These are phyloP conservation scores for Coregonus clupeaformis DNA, from an alignment of 2,113 vertebrate species.

Conservation along the genomic window DNA sequence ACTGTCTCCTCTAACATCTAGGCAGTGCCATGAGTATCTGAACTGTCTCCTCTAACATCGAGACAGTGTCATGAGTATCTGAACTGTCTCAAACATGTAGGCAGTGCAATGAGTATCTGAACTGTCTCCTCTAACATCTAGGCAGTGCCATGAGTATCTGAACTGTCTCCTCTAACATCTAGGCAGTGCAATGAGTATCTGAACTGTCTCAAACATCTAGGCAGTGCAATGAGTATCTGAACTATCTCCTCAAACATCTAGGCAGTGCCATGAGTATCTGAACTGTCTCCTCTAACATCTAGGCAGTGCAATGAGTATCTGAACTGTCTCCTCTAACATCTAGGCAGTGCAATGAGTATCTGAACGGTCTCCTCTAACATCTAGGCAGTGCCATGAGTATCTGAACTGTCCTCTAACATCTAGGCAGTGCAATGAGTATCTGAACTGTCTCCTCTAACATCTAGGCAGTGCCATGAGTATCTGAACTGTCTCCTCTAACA, in stretches of 20 bases:
- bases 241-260: conserved; percentile 34
- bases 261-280: conserved; percentile 93
- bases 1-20: conserved; percentile 34
- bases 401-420: conserved; percentile 50
- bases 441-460: conserved; percentile 47
- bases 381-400: conserved; percentile 91
- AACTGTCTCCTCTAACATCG: not conserved
- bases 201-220: conserved; percentile 64
- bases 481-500: conserved; percentile 49
- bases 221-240: conserved; percentile 91
- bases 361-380: conserved; percentile 46
- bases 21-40: conserved; percentile 93
- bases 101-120: conserved; percentile 91
- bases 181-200: conserved; percentile 93
- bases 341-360: conserved; percentile 92
- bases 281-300: not conserved
- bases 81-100: conserved; percentile 65
- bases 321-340: conserved; percentile 30
- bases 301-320: conserved; percentile 93
- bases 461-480: conserved; percentile 91
- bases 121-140: conserved; percentile 34
- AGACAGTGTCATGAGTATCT: conserved; percentile 93
- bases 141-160: conserved; percentile 93
- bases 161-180: not conserved
- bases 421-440: conserved; percentile 92